Base-by-base conservation (phyloP, 2,888 invertebrate species). In the Scaptomyza polygonia region DNA sequence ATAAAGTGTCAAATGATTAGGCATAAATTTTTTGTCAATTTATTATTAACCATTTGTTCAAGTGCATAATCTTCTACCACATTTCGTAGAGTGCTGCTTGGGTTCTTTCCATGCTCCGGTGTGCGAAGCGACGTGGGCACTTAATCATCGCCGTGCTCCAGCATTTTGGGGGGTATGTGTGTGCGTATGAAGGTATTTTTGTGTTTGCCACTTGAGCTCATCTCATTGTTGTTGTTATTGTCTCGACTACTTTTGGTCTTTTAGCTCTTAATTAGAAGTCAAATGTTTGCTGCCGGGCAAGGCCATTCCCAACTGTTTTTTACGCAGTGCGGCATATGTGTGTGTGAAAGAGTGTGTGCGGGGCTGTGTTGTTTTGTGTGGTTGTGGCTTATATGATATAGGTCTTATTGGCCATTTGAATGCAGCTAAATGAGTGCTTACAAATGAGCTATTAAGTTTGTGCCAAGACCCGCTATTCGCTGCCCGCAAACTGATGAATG, bases 221-320 rank as follows among this genome's bases (percentile, higher is more conserved):
- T n/a, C 5, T 9, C 9, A 3, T 6, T 29, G 16, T 4, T 29
- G 2, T 29, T 45, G 16, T 32, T 48, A 1, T 45, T 42, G 48
- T 45, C 55, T 57, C 54, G 58, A 27, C 53, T 65, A 58, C 47
- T 65, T 55, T 71, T 66, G 64, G 64, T 55, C 64, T 78, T 52
- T 74, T 70, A 62, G 57, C 62, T 72, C 86, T 86, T 83, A 83
- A 83, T 83, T 83, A 83, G 85, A 88, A 88, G 86, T 84, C 86
- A 77, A 82, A 80, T 79, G 82, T 77, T 77, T 83, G 88, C 88
- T 71, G 61, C 62, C 61, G 47, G 70, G 72, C 80, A 83, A 79
- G 77, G 80, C 45, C 80, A 61, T 70, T 39, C 72, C 25, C 47
- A 32, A 59, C 67, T 63, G 53, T 88, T 85, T 79, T 86, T 76